A percentile compares a stretch with the other conserved stretches of the same genome.
phyloP scores from a whole-genome alignment of 2,888 invertebrate genomes.

The Globia sparganii region DNA sequence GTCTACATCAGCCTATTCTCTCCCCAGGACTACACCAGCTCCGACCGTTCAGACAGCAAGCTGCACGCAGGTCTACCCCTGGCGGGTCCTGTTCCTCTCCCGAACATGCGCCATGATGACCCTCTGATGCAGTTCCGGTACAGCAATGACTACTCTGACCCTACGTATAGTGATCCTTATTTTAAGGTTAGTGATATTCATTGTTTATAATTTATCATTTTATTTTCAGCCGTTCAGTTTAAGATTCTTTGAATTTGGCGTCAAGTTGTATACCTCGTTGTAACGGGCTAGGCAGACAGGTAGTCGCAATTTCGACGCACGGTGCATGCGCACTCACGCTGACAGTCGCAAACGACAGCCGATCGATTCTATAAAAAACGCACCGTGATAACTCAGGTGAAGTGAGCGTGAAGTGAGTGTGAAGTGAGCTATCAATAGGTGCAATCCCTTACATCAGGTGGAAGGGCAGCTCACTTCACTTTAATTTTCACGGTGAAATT shows the following conservation, averaged over 20 bases:
- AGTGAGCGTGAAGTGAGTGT: too few relatives aligned
- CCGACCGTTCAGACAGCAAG: slow-evolving; percentile 87
- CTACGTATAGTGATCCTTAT: slow-evolving; percentile 90
- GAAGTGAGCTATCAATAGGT: too few relatives aligned
- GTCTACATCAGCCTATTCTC: background rate
- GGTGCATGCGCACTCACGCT: background rate
- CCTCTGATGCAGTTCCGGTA: slow-evolving; percentile 89
- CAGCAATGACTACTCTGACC: slow-evolving; percentile 94
- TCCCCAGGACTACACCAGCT: slow-evolving; percentile 88
- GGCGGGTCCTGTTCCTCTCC: slow-evolving; percentile 94
- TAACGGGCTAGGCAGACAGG: background rate
- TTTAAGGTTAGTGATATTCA: slow-evolving; percentile 84
- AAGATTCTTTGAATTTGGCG: background rate
- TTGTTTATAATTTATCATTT: background rate
- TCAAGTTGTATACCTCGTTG: too few relatives aligned
- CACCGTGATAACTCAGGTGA: too few relatives aligned
- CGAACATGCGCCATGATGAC: slow-evolving; percentile 91
- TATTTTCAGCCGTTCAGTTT: background rate
- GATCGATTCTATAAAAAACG: too few relatives aligned
- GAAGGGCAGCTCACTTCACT: too few relatives aligned
- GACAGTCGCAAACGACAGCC: background rate
- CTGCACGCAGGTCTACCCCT: slow-evolving; percentile 91
- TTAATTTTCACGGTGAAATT: too few relatives aligned
- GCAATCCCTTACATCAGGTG: too few relatives aligned
- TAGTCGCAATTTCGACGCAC: background rate